A percentile compares a stretch with the other conserved stretches of the same genome.
These are phyloP conservation scores for Zaprionus inermis DNA, from an alignment of 1,140 invertebrate genomes.

Conservation along the genomic window DNA sequence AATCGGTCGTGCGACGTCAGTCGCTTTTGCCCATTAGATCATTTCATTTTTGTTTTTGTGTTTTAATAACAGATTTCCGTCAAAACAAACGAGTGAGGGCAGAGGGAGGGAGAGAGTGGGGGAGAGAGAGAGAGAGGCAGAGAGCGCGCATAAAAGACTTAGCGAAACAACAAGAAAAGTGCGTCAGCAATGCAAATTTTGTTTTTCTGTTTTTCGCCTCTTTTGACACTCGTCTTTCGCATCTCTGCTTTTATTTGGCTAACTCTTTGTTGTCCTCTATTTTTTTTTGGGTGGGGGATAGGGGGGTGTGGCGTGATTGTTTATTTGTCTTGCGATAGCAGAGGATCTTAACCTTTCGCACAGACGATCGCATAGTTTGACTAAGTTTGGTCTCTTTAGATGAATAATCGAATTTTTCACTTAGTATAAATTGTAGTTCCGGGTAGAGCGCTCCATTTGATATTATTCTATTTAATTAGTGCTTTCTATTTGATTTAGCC, in stretches of 20 bases:
- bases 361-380: conserved; percentile 3
- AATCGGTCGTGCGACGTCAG: conserved; percentile 41
- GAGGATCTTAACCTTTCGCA: conserved; percentile 45
- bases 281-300: no score
- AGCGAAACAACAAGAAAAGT: conserved; percentile 45
- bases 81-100: conserved; percentile 41
- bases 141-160: neutral
- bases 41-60: conserved; percentile 25
- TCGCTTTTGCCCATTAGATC: conserved; percentile 49
- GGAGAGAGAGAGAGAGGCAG: neutral
- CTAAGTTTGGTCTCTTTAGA: no score
- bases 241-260: conserved; percentile 8
- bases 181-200: conserved; percentile 54
- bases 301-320: no score
- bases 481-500: conserved; percentile 31
- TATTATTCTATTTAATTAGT: conserved; percentile 22
- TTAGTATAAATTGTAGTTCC: no score
- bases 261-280: conserved; percentile 22
- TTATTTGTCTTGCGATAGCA: conserved; percentile 43
- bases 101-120: neutral
- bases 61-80: conserved; percentile 51
- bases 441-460: neutral
- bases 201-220: conserved; percentile 18
- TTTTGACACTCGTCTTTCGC: conserved; percentile 10
- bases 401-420: no score